Conservation (phyloP, 2,113 vertebrate genomes). For the Ceyx cyanopectus region DNA sequence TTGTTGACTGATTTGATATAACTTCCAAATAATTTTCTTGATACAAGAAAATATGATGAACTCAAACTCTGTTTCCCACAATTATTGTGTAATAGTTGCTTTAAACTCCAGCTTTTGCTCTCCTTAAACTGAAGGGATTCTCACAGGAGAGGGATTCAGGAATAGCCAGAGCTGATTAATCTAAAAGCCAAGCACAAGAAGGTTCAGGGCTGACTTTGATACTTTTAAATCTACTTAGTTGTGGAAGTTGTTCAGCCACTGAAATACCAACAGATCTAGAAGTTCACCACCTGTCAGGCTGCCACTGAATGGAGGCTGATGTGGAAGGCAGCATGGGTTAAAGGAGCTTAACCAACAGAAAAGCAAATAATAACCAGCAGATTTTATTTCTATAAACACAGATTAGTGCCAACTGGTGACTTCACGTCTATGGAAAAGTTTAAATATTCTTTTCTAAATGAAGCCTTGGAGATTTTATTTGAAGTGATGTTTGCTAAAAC, state of each 20-base stretch:
- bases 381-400: slow-evolving; percentile 57
- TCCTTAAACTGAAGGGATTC: neutral
- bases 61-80: neutral
- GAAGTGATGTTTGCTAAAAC: slow-evolving; percentile 55
- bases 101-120: neutral
- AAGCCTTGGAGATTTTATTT: slow-evolving; percentile 54
- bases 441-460: slow-evolving; percentile 54
- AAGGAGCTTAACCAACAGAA: slow-evolving; percentile 34
- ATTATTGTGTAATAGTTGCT: neutral
- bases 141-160: neutral
- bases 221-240: neutral
- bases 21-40: neutral
- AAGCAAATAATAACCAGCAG: slow-evolving; percentile 48
- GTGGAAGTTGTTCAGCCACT: neutral
- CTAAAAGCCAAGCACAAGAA: neutral
- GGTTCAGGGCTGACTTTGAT: neutral
- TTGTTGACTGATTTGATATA: neutral
- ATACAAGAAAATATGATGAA: neutral
- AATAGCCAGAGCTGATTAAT: neutral
- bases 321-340: slow-evolving; percentile 16
- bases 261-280: neutral
- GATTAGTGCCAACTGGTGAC: slow-evolving; percentile 56
- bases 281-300: neutral
- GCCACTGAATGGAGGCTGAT: neutral
- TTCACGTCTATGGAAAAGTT: slow-evolving; percentile 69